phyloP scores from a whole-genome alignment of 2,888 invertebrate genomes.

The Dioctria rufipes region DNA sequence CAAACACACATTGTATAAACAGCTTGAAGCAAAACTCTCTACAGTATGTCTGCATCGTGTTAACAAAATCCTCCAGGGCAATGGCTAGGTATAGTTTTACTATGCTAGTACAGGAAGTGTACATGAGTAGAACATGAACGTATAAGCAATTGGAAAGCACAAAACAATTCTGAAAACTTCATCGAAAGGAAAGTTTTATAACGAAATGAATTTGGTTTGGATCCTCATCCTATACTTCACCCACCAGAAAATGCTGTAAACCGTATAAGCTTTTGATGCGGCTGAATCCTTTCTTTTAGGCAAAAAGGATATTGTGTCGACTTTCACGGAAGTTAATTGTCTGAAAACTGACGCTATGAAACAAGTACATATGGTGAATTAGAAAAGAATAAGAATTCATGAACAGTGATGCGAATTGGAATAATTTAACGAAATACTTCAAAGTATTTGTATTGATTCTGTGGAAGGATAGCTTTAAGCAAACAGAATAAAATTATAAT shows the following conservation, averaged over 20 bases:
- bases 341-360: slow-evolving; percentile 29
- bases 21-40: slow-evolving; percentile 24
- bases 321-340: slow-evolving; percentile 44
- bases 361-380: no score
- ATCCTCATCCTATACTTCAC: slow-evolving; percentile 4
- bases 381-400: no score
- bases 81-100: not conserved
- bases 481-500: no score
- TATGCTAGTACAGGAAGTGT: slow-evolving; percentile 22
- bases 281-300: not conserved
- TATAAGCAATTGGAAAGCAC: slow-evolving; percentile 34
- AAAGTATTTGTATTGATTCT: no score
- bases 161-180: slow-evolving; percentile 36
- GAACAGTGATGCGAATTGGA: no score
- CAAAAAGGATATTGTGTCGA: slow-evolving; percentile 40
- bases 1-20: slow-evolving; percentile 31
- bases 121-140: slow-evolving; percentile 42
- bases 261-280: not conserved
- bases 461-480: no score
- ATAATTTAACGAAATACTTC: no score
- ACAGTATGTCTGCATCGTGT: slow-evolving; percentile 41
- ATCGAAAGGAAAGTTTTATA: slow-evolving; percentile 45
- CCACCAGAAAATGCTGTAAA: not conserved
- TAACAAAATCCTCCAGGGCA: slow-evolving; percentile 14
- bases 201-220: slow-evolving; percentile 45